These are phyloP conservation scores for Drosophila tripunctata DNA, from an alignment of 2,888 invertebrate genomes.

Conservation along the genomic window DNA sequence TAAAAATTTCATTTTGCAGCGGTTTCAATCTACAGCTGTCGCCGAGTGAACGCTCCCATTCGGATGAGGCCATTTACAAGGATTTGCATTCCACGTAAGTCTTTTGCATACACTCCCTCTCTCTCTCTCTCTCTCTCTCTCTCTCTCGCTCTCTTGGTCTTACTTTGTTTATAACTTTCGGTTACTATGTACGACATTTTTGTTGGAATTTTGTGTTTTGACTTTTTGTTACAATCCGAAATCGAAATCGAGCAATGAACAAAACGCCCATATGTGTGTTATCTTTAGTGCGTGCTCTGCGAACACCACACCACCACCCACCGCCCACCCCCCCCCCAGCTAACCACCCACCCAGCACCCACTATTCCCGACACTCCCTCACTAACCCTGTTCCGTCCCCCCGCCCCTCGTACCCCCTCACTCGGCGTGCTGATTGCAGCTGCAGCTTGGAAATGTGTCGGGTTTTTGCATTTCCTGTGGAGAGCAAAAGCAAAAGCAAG, in stretches of 20 bases:
- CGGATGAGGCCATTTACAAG: constrained; percentile 94
- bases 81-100: constrained; percentile 93
- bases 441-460: constrained; percentile 21
- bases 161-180: not conserved
- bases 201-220: too few species aligned
- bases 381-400: too few species aligned
- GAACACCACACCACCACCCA: not conserved
- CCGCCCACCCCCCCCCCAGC: not conserved
- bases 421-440: not conserved
- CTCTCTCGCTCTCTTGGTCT: not conserved
- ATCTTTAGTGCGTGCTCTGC: constrained; percentile 38
- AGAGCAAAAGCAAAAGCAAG: constrained; percentile 12
- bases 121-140: not conserved
- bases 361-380: not conserved
- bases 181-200: too few species aligned
- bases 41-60: constrained; percentile 87
- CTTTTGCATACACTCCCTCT: not conserved
- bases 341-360: not conserved
- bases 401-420: not conserved
- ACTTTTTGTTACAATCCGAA: not conserved
- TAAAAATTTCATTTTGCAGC: constrained; percentile 85
- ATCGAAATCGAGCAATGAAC: constrained; percentile 20
- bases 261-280: constrained; percentile 34
- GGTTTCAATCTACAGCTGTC: constrained; percentile 90
- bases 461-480: constrained; percentile 57